Conservation (phyloP, 2,888 invertebrate species). For the Eucriotettix oculatus region DNA sequence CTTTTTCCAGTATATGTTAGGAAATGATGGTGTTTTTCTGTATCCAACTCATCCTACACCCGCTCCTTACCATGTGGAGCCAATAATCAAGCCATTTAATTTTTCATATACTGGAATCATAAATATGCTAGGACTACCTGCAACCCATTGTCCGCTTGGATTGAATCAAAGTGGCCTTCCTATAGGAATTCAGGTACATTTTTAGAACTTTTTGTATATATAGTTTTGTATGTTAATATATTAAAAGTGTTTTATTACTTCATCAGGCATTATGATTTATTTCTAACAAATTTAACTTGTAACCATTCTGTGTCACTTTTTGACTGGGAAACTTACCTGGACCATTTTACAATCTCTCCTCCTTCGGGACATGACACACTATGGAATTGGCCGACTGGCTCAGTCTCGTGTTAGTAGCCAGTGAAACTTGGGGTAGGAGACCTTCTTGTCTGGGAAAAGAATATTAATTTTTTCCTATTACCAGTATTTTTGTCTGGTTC, state of each 20-base stretch:
- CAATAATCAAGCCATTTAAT: slow-evolving; percentile 28
- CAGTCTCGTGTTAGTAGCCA: too few relatives aligned
- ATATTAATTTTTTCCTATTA: too few relatives aligned
- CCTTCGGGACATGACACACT: too few relatives aligned
- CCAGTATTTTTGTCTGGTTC: too few relatives aligned
- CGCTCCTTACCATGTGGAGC: slow-evolving; percentile 45
- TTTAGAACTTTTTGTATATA: neutral
- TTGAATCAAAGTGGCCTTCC: slow-evolving; percentile 45
- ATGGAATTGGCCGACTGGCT: too few relatives aligned
- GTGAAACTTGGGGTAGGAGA: too few relatives aligned
- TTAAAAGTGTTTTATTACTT: too few relatives aligned
- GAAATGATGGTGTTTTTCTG: slow-evolving; percentile 50
- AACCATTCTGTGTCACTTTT: too few relatives aligned
- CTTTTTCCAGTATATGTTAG: slow-evolving; percentile 35
- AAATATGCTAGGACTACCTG: slow-evolving; percentile 33
- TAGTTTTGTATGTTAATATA: neutral
- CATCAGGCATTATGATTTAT: too few relatives aligned
- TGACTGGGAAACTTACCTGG: too few relatives aligned
- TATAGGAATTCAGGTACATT: slow-evolving; percentile 53
- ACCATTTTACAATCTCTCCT: too few relatives aligned
- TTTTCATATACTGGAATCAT: slow-evolving; percentile 33
- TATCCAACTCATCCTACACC: slow-evolving; percentile 49
- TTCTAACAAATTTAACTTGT: neutral
- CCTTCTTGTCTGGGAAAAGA: too few relatives aligned
- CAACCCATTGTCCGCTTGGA: slow-evolving; percentile 39